Base-by-base conservation (phyloP, 2,113 vertebrate genomes). In the Neodontobutis hainanensis region DNA sequence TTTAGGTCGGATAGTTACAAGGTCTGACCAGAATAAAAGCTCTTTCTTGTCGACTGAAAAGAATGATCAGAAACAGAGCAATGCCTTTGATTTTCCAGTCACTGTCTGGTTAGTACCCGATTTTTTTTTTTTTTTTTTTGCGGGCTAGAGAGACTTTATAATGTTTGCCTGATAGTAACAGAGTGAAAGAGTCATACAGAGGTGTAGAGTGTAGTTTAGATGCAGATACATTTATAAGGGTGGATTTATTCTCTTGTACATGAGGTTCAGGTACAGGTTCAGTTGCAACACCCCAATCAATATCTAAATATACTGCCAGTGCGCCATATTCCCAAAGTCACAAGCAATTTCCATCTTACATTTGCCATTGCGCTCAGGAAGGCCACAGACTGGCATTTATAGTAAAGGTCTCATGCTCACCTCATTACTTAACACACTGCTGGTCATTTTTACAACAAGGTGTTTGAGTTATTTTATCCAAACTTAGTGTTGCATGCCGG, bases 301-400 rank as follows among this genome's bases (percentile, higher is more conserved):
- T 11, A 5, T 12, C 6, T 56, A 44, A 60, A 57, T 36, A 53
- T 27, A 0, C 5, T 16, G 11, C 34, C 11, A 42, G 14, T 19
- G 38, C 40, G 52, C 8, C 58, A 19, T 58, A 34, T 32, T 46
- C 12, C 15, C 14, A 47, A 46, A 63, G 65, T 73, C 59, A 68
- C 16, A 36, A 49, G 52, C 43, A 68, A 73, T 73, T 65, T 68
- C 35, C 44, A 35, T 7, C 8, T 9, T 45, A 35, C 53, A 8
- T 3, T n/a, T 38, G 45, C 53, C 55, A 48, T 45, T 53, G 61
- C 56, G 50, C 60, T 57, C 35, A 15, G 44, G 8, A 50, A 40
- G 45, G 14, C 40, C 8, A 16, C 45, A 11, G 8, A 35, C 8
- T 58, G 68, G n/a, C 64, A 67, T 75, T 80, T 63, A 58, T 49